Base-by-base conservation (phyloP, 2,888 invertebrate species). In the Clepsis dumicolana region DNA sequence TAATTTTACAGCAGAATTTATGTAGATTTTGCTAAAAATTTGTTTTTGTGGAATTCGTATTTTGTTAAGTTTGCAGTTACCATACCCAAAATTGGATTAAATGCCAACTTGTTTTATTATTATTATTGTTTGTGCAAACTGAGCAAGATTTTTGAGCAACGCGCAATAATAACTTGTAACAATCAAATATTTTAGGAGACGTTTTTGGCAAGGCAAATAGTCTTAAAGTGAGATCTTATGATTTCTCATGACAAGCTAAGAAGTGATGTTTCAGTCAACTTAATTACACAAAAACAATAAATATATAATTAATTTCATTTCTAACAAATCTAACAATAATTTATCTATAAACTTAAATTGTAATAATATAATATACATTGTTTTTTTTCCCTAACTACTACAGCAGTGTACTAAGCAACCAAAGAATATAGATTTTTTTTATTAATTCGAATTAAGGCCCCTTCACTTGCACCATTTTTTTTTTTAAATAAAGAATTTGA, bases 201-300 rank as follows among this genome's bases (percentile, higher is more conserved):
- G 62, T 88, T 89, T 92, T 92, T 92, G 93, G 92, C 92, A 93
- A 92, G 92, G 86, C 83, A 84, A 80, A 80, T 87, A 91, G 87
- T 90, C 87, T 90, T 84, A 80, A 77, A 73, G 80, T 86, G 92
- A 93, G 93, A 92, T 93, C 92, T 84, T 84, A 87, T 90, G 86
- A 89, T 89, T 88, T 83, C 75, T 77, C 83, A 77, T 82, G 87
- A 88, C 87, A 86, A 90, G 87, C 84, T 81, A 82, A 85, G 78
- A 79, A 81, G 89, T 90, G 90, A 89, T 90, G 90, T 74, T 73
- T 73, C 71, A 73, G 67, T 77, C 74, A 72, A 72, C 70, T 73
- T 74, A 72, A 65, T 66, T 72, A 74, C 69, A 70, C 70, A 73
- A 71, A 73, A 79, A 76, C 72, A 84, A 80, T 83, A 80, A 80